Evolutionary conservation across 2,113 vertebrate species (phyloP), one percentile per base, ranked within the genome.

Genomic region (Syngnathus scovelli): DNA sequence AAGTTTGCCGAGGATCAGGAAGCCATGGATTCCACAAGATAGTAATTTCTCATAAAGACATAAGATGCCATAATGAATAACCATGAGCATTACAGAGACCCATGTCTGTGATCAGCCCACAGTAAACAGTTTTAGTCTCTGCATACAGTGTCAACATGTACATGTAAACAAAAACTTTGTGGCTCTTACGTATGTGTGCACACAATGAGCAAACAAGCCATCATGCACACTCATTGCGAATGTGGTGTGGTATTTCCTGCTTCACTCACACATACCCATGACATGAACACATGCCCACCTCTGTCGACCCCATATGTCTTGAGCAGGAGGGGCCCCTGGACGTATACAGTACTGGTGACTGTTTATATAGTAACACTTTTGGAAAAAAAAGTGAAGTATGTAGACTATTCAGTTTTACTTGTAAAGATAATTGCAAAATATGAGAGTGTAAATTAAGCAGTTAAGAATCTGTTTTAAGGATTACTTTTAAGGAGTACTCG

Each of bases 161-260:
- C 27, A 51, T 2, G 48, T 52, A 39, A 1, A 21, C 54, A 52
- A n/a, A 60, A 64, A 38, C 59, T 59, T 39, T 36, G 18, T 36
- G 16, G 41, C 68, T 64, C 11, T 37, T 27, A 62, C 36, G 43
- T 71, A 62, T 39, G 43, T 71, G 27, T 21, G 60, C 61, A 72
- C 55, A 55, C 60, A 55, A n/a, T 46, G 36, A 60, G 71, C 70
- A 81, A 81, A 84, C 81, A 77, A 80, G 67, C 74, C 76, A 80
- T 86, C 82, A 80, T 67, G 67, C 37, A 65, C 76, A 70, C 78
- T 85, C 77, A 66, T 54, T 77, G 71, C 61, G 67, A 67, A 39
- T 61, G 70, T 73, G 65, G 65, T 76, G 71, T 61, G 81, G 69
- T 78, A 84, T 86, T 86, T 89, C 85, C 85, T 81, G 73, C 68